A percentile compares a stretch with the other conserved stretches of the same genome.
phyloP scores from a whole-genome alignment of 2,113 vertebrate genomes.

The Paramisgurnus dabryanus region DNA sequence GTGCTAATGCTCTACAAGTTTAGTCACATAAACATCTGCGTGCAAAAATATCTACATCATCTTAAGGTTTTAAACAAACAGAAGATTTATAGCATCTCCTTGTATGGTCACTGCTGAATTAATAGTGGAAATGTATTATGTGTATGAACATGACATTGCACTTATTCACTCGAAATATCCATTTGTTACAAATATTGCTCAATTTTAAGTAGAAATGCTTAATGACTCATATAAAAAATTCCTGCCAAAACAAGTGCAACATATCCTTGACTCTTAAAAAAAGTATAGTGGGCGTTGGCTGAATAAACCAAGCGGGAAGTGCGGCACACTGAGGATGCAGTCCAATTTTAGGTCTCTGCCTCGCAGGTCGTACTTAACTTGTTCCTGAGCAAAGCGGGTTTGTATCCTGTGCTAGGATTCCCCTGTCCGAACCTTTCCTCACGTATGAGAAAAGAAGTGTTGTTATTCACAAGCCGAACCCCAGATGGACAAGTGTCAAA shows the following conservation, averaged over 20 bases:
- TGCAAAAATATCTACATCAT: background rate
- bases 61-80: background rate
- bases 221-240: constrained; percentile 18
- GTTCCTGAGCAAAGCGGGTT: constrained; percentile 19
- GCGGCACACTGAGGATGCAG: constrained; percentile 26
- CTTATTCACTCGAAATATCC: background rate
- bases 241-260: constrained; percentile 19
- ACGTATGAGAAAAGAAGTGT: constrained; percentile 12
- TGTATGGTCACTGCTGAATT: background rate
- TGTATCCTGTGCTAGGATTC: constrained; percentile 26
- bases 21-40: too few species aligned
- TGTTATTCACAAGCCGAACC: constrained; percentile 18
- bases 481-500: constrained; percentile 31
- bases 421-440: constrained; percentile 18
- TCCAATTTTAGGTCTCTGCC: constrained; percentile 35
- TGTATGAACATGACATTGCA: background rate
- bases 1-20: too few species aligned
- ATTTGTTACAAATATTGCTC: background rate
- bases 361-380: constrained; percentile 29
- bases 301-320: constrained; percentile 18
- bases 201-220: constrained; percentile 15
- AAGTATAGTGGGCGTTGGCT: constrained; percentile 20
- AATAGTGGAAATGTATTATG: background rate
- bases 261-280: constrained; percentile 1
- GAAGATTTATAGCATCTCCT: background rate